phyloP scores from a whole-genome alignment of 2,888 invertebrate genomes.

The Melipona beecheii region DNA sequence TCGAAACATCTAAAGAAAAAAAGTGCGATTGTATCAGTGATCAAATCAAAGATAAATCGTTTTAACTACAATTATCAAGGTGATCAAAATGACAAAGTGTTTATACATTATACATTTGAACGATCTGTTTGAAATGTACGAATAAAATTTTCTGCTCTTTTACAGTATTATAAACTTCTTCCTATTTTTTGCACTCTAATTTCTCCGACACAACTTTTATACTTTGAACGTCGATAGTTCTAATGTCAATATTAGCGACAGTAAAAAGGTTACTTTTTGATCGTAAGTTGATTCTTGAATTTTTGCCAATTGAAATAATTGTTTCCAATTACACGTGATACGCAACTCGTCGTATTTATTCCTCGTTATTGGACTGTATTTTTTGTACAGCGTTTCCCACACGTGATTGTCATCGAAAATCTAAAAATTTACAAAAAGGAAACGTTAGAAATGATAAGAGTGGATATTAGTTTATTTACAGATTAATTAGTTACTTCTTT shows the following conservation, averaged over 20 bases:
- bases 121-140: too few relatives aligned
- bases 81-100: too few relatives aligned
- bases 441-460: neutral
- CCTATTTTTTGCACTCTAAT: too few relatives aligned
- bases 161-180: too few relatives aligned
- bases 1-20: constrained; percentile 42
- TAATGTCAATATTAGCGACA: neutral
- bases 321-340: constrained; percentile 66
- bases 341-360: constrained; percentile 42
- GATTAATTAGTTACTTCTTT: constrained; percentile 63
- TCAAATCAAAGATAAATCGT: neutral
- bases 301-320: constrained; percentile 63
- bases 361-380: constrained; percentile 47
- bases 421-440: constrained; percentile 43
- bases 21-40: neutral
- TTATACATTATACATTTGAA: too few relatives aligned
- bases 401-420: constrained; percentile 68
- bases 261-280: constrained; percentile 34
- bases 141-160: too few relatives aligned
- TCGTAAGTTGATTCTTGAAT: constrained; percentile 39
- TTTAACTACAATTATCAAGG: too few relatives aligned
- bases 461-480: neutral
- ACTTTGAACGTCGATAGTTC: too few relatives aligned
- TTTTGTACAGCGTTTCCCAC: constrained; percentile 71
- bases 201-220: too few relatives aligned